Conservation (phyloP, 2,888 invertebrate genomes). For the Pemphredon lugubris region DNA sequence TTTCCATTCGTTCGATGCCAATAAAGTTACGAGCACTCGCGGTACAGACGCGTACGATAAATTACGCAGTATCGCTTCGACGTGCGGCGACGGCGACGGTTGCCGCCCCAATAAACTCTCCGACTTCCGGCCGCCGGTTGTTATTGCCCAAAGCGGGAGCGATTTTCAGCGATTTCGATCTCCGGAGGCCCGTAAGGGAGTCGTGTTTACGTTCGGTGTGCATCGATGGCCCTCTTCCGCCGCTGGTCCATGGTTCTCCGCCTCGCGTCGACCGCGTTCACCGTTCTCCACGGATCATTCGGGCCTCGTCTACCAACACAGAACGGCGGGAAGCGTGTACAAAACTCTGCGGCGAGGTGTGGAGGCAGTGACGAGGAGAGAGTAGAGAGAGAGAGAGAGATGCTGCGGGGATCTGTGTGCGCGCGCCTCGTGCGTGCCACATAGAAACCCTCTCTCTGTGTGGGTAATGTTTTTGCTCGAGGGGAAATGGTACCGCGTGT, state of each 20-base stretch:
- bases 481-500: constrained; percentile 80
- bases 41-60: constrained; percentile 45
- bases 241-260: constrained; percentile 30
- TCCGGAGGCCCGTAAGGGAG: constrained; percentile 38
- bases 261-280: constrained; percentile 32
- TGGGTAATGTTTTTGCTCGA: constrained; percentile 78
- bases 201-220: constrained; percentile 52
- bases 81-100: constrained; percentile 19
- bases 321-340: constrained; percentile 16
- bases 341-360: constrained; percentile 32
- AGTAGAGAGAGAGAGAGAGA: constrained; percentile 29
- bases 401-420: constrained; percentile 45
- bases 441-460: constrained; percentile 58
- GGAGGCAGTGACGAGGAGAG: constrained; percentile 32
- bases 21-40: constrained; percentile 43
- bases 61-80: constrained; percentile 48
- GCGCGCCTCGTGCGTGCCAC: constrained; percentile 56
- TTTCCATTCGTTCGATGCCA: constrained; percentile 26
- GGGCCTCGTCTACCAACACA: constrained; percentile 24
- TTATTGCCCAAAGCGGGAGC: constrained; percentile 32
- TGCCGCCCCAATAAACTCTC: constrained; percentile 34
- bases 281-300: constrained; percentile 23
- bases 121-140: constrained; percentile 52
- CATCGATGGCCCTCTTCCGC: constrained; percentile 39
- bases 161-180: constrained; percentile 48